These are phyloP conservation scores for Meleagris gallopavo DNA, from an alignment of 2,113 vertebrate species.

Conservation along the genomic window DNA sequence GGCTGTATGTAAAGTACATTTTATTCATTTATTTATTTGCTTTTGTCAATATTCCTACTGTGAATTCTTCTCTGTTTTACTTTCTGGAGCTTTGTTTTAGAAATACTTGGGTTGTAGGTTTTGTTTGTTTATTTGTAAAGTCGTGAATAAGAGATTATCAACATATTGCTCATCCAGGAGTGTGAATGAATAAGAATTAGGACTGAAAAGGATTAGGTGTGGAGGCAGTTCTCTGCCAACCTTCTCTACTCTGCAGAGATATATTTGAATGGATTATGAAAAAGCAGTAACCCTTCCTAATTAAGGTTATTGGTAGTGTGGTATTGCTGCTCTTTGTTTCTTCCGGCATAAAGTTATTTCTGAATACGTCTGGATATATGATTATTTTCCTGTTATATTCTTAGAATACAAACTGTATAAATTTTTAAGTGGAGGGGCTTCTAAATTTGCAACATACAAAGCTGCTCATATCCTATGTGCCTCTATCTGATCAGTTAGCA, in stretches of 20 bases:
- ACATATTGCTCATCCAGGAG: background rate
- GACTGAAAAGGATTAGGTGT: background rate
- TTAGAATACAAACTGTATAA: background rate
- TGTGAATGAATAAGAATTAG: background rate
- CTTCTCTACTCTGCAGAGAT: background rate
- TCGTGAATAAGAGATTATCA: background rate
- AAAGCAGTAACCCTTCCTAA: background rate
- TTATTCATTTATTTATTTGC: rapidly evolving
- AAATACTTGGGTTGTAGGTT: background rate
- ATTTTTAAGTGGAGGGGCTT: background rate
- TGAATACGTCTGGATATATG: background rate
- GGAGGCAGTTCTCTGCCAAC: background rate
- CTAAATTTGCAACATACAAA: background rate
- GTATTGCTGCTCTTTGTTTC: background rate
- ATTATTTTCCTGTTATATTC: background rate
- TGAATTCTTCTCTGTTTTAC: background rate
- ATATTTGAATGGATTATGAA: background rate
- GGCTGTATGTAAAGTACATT: background rate
- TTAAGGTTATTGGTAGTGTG: background rate
- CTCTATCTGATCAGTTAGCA: background rate
- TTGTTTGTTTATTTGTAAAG: background rate
- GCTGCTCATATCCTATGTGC: background rate
- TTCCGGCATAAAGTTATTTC: background rate
- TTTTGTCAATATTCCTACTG: background rate
- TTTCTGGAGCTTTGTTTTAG: background rate